Percentiles rank a stretch among this genome's conserved stretches.
Conservation (phyloP, 2,113 vertebrate genomes). For the Clarias magur region DNA sequence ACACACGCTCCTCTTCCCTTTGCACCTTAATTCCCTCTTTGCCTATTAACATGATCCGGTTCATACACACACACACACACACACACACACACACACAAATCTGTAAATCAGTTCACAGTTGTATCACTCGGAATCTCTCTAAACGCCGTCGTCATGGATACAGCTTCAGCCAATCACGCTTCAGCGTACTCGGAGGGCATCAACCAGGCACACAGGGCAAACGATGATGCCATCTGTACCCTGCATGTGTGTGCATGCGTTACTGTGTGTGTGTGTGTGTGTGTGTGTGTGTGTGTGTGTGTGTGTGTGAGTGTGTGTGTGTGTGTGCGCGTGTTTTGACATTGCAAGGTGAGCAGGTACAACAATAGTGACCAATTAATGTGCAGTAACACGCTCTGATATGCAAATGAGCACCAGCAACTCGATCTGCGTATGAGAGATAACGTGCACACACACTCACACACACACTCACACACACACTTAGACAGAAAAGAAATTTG, state of each 20-base stretch:
- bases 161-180: slow-evolving; percentile 1
- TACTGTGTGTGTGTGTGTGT: no score
- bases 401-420: slow-evolving; percentile 28
- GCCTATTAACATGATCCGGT: not conserved
- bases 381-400: slow-evolving; percentile 15
- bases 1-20: not conserved
- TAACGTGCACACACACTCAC: slow-evolving; percentile 30
- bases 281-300: not conserved
- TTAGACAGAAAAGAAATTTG: not conserved
- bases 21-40: not conserved
- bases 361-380: slow-evolving; percentile 26
- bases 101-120: not conserved
- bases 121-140: not conserved
- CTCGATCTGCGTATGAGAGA: slow-evolving; percentile 39
- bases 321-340: slow-evolving; percentile 23
- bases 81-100: slow-evolving; percentile 8
- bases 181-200: not conserved
- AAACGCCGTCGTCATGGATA: not conserved
- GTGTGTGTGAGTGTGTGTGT: not conserved
- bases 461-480: slow-evolving; percentile 23
- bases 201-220: not conserved
- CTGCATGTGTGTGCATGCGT: not conserved
- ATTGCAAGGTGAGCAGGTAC: slow-evolving; percentile 44
- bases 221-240: slow-evolving; percentile 6
- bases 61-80: not conserved